phyloP scores from a whole-genome alignment of 2,113 vertebrate species.

The Brevimyrus niger region DNA sequence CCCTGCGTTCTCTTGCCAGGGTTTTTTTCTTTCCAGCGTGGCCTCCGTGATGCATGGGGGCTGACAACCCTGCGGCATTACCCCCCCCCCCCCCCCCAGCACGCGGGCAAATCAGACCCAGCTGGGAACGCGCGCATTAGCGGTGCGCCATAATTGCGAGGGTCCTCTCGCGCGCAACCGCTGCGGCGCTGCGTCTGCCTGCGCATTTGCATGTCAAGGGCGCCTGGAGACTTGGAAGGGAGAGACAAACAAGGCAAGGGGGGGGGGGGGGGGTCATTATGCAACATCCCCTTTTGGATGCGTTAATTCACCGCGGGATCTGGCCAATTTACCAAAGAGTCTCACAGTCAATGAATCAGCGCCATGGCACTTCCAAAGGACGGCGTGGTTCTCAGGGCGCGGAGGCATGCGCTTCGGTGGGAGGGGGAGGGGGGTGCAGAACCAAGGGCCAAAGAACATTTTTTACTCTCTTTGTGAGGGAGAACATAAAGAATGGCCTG shows the following conservation, averaged over 20 bases:
- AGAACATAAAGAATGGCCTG: constrained; percentile 47
- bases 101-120: constrained; percentile 53
- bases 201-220: constrained; percentile 25
- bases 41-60: constrained; percentile 54
- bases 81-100: constrained; percentile 17
- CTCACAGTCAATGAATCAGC: constrained; percentile 18
- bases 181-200: constrained; percentile 38
- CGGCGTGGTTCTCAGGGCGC: background rate
- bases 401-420: constrained; percentile 3
- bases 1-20: constrained; percentile 47
- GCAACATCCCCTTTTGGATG: constrained; percentile 29
- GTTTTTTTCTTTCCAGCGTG: constrained; percentile 43
- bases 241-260: constrained; percentile 10
- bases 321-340: constrained; percentile 36
- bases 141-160: constrained; percentile 53
- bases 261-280: background rate
- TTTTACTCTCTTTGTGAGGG: constrained; percentile 40
- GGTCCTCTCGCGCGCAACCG: constrained; percentile 37
- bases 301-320: constrained; percentile 36
- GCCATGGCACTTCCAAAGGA: constrained; percentile 8
- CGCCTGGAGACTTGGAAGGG: background rate
- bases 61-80: constrained; percentile 50
- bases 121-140: constrained; percentile 56
- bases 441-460: constrained; percentile 20
- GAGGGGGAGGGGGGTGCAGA: background rate